Base-by-base conservation (phyloP, 2,888 invertebrate species). In the Girardia tigrina region DNA sequence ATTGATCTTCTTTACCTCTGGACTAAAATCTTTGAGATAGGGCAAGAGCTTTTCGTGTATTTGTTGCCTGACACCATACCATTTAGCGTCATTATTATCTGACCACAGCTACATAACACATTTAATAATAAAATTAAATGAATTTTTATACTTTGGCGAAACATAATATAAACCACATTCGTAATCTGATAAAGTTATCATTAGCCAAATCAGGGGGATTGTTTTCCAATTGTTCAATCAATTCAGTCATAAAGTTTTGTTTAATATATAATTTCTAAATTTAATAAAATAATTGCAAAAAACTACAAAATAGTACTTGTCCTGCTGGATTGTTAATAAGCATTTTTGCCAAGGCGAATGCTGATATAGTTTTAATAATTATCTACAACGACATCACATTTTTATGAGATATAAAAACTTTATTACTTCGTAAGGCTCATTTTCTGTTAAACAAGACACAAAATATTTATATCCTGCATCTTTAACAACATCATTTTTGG, bases 381-480 rank as follows among this genome's bases (percentile, higher is more conserved):
- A 42, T 27, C 70, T 74, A 23, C 6, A 42, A 73, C 12, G 12
- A 27, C 8, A 8, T 4, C n/a, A 42, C n/a, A 36, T 29, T 14
- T 14, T 70, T 70, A 12, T 14, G 12, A 16, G 20, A 12, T 70
- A 26, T 14, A 26, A 72, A 28, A 72, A 20, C n/a, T 73, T 70
- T 26, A 74, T 77, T 29, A 56, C 42, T 12, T 74, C 28, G 16
- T 73, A 42, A 20, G 29, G 29, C 0, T 89, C 86, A 16, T 89
- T 87, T 82, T 98, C 97, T 82, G 92, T 90, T 20, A 98, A 88
- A 71, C 97, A 90, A 0, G 90, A 88, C 70, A 98, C 86, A 84
- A 98, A 98, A 85, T 95, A 95, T 83, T 91, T 92, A 85, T 94
- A 92, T 14, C 92, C 90, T 81, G 89, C 89, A 78, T 95, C 95